A percentile compares a stretch with the other conserved stretches of the same genome.
Evolutionary conservation across 2,888 invertebrate genomes (phyloP).

Genomic region (Dynastes hyllus): DNA sequence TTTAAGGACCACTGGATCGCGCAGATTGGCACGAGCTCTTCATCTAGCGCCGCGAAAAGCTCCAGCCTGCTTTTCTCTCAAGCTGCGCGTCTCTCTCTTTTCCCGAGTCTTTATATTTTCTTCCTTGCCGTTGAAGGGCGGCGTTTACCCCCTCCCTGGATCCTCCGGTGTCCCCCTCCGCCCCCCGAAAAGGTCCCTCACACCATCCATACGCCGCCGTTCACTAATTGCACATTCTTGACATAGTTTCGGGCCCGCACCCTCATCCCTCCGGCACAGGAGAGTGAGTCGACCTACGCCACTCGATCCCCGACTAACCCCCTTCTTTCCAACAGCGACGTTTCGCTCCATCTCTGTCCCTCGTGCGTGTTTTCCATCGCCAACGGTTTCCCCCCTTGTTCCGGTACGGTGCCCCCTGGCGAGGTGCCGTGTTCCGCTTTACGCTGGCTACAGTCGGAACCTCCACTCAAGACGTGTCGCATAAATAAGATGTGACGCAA

Average conservation of each 20-base stretch:
- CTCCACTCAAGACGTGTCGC: slow-evolving; percentile 48
- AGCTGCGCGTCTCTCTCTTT: slow-evolving; percentile 11
- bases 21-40: slow-evolving; percentile 64
- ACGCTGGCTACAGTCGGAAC: slow-evolving; percentile 18
- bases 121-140: slow-evolving; percentile 68
- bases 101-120: slow-evolving; percentile 81
- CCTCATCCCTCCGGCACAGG: slow-evolving; percentile 73
- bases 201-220: slow-evolving; percentile 79
- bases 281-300: slow-evolving; percentile 66
- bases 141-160: slow-evolving; percentile 69
- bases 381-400: background rate
- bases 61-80: slow-evolving; percentile 72
- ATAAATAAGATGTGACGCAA: slow-evolving; percentile 53
- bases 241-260: slow-evolving; percentile 91
- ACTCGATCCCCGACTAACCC: slow-evolving; percentile 55
- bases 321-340: slow-evolving; percentile 46
- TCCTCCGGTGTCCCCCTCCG: slow-evolving; percentile 59
- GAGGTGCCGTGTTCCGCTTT: slow-evolving; percentile 5
- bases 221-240: slow-evolving; percentile 98
- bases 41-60: slow-evolving; percentile 61
- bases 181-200: slow-evolving; percentile 62
- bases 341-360: slow-evolving; percentile 25
- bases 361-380: slow-evolving; percentile 54
- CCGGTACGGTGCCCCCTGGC: slow-evolving; percentile 21
- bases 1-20: slow-evolving; percentile 57